Conservation (phyloP, 1,140 invertebrate genomes). For the Drosophila rufa region DNA sequence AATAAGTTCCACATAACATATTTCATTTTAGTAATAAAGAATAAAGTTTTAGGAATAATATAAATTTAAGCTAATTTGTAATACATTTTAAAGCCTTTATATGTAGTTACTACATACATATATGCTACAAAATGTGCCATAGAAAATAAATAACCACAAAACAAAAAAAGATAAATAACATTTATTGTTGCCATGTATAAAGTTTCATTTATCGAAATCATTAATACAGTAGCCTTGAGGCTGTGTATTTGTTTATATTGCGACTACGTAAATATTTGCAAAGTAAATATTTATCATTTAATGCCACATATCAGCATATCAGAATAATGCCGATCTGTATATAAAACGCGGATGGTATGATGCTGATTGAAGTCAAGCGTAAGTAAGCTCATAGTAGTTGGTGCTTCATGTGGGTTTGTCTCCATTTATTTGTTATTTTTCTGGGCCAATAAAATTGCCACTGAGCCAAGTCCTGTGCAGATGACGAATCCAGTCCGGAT, state of each 20-base stretch:
- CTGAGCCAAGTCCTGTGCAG: slow-evolving; percentile 17
- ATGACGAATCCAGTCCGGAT: slow-evolving; percentile 40
- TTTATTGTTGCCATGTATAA: background rate
- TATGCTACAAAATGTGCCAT: background rate
- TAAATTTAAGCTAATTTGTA: background rate
- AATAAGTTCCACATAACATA: background rate
- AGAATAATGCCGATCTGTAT: slow-evolving; percentile 1
- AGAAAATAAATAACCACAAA: background rate
- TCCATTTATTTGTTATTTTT: slow-evolving; percentile 37
- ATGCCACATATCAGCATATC: background rate
- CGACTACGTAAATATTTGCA: slow-evolving; percentile 1
- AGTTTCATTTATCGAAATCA: slow-evolving; percentile 3
- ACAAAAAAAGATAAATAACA: slow-evolving; percentile 1
- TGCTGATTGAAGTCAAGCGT: slow-evolving; percentile 6
- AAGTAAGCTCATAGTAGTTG: slow-evolving; percentile 16
- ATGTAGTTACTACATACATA: background rate
- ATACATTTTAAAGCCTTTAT: background rate
- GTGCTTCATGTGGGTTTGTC: slow-evolving; percentile 5
- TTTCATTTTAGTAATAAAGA: too few relatives aligned
- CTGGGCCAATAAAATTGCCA: slow-evolving; percentile 42
- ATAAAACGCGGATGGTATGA: background rate
- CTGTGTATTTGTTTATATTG: slow-evolving; percentile 13
- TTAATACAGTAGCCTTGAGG: slow-evolving; percentile 2
- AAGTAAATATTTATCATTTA: slow-evolving; percentile 13
- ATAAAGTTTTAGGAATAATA: background rate